phyloP scores from a whole-genome alignment of 2,113 vertebrate species.

The Ochotona curzoniae region DNA sequence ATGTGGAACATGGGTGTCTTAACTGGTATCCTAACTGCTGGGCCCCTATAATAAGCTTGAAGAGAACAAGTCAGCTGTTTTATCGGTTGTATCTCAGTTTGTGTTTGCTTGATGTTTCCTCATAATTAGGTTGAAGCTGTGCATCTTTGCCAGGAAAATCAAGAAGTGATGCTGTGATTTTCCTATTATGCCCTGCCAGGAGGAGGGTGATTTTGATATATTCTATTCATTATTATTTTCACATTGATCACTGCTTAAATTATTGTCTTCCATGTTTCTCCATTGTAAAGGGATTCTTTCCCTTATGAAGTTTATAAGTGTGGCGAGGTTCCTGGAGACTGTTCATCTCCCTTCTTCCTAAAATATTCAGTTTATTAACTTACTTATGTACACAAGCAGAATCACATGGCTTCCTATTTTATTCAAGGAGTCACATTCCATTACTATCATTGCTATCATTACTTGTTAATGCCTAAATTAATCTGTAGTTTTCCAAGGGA shows the following conservation, averaged over 20 bases:
- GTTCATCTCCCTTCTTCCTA: neutral
- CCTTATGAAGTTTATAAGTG: conserved; percentile 1
- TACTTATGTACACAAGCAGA: neutral
- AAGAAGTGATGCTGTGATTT: neutral
- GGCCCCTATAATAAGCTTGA: neutral
- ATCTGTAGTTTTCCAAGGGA: neutral
- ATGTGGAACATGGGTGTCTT: too few species aligned
- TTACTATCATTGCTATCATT: neutral
- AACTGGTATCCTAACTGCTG: too few species aligned
- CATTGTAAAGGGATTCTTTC: neutral
- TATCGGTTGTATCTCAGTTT: neutral
- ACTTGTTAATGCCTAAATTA: conserved; percentile 2
- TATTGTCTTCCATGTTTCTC: neutral
- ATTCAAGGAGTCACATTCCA: neutral
- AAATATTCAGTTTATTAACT: neutral
- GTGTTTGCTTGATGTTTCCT: neutral
- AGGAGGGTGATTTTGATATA: neutral
- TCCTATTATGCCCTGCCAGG: neutral
- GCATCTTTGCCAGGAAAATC: neutral
- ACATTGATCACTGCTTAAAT: neutral
- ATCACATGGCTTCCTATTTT: conserved; percentile 1
- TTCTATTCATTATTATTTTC: neutral
- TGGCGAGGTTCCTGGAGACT: conserved; percentile 13
- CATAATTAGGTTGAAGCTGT: neutral
- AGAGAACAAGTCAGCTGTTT: neutral